Conservation (phyloP, 37 sponge, comb jelly and placozoan genomes). For the Cliona cf. orientalis region DNA sequence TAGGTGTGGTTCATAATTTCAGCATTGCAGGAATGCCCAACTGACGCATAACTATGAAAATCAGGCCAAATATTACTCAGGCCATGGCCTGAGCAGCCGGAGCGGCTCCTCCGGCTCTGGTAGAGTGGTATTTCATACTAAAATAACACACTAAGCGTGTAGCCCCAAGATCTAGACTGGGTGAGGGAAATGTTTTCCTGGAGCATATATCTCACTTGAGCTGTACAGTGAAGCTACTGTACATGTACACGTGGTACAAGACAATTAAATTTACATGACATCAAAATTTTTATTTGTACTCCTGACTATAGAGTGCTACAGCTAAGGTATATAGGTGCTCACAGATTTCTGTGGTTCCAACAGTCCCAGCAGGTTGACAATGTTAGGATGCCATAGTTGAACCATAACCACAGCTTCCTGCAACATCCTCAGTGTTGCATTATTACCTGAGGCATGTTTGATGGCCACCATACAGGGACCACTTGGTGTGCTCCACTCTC, state of each 20-base stretch:
- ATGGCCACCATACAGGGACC: background rate
- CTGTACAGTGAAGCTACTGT: too few relatives aligned
- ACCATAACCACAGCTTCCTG: background rate
- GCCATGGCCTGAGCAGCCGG: too few relatives aligned
- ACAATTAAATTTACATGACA: background rate
- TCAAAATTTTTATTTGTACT: background rate
- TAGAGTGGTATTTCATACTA: too few relatives aligned
- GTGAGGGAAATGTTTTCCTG: too few relatives aligned
- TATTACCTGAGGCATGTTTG: background rate
- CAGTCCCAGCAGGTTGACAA: background rate
- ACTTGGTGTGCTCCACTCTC: background rate
- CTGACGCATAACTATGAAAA: too few relatives aligned
- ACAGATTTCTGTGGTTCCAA: background rate
- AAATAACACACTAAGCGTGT: too few relatives aligned
- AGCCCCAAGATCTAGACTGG: too few relatives aligned
- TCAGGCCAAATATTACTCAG: too few relatives aligned
- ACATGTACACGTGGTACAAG: background rate
- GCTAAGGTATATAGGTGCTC: background rate
- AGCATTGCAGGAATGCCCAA: too few relatives aligned
- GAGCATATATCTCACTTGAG: too few relatives aligned
- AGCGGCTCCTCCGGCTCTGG: too few relatives aligned
- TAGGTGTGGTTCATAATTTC: too few relatives aligned
- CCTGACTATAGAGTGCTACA: background rate
- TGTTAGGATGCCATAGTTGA: slow-evolving; percentile 9
- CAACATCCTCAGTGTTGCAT: slow-evolving; percentile 7